Evolutionary conservation across 2,888 invertebrate species (phyloP), one percentile per base, ranked within the genome.

Genomic region (Argyresthia albistria): DNA sequence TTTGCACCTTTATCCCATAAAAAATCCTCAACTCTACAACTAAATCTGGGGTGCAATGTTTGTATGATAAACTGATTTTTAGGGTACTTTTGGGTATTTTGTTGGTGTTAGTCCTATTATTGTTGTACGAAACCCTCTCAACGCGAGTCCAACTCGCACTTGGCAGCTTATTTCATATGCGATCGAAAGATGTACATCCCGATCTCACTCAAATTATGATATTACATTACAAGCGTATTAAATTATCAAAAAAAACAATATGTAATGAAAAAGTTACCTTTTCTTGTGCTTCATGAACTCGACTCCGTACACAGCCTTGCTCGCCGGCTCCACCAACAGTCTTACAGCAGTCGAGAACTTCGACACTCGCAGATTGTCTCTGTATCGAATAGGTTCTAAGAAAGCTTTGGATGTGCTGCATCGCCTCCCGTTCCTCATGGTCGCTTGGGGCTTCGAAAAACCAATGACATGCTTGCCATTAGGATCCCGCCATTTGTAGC

Each of bases 341-440:
- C 88, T 92, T 0, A 90, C 91, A 0, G 90, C 95, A 57, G 90
- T 90, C 2, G 93, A 90, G 61, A 87, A 81, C 70, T 92, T 92
- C 0, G 93, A 90, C 2, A 96, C 88, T 67, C 91, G 90, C 14
- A 96, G 83, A 67, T 95, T 96, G 10, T 69, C 63, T 42, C 95
- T 87, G 10, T 83, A 67, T 10, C 89, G 78, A 1, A 93, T 88
- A 0, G 95, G 93, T 58, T 90, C 89, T 12, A 95, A 79, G 70
- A 94, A 96, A 0, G 95, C 95, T 72, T 94, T 95, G 1, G 92
- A 90, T 0, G 94, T 91, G 67, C 95, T 95, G 60, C 94, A 94
- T 55, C 96, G 86, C 51, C 92, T 88, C 0, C 96, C 96, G 52
- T 90, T 86, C 50, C 91, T 80, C 70, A 93, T 88, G 25, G 92